Evolutionary conservation across 2,113 vertebrate genomes (phyloP).

Genomic region (Pogonocichla stellata): DNA sequence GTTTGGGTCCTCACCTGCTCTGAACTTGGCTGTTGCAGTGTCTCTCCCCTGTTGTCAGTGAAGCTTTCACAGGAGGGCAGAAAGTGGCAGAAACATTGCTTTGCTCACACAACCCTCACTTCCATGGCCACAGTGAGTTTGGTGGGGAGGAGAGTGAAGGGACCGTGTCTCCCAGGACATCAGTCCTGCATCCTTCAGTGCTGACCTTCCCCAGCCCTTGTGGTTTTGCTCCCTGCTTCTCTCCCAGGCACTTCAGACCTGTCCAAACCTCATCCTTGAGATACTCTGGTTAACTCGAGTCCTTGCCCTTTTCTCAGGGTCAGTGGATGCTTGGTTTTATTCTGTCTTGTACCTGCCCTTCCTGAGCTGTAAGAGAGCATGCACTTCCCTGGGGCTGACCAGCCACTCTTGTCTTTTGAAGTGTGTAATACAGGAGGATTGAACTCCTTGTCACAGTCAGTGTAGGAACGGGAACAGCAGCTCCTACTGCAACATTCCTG

Average conservation of each 20-base stretch:
- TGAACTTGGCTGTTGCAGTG: rapidly evolving
- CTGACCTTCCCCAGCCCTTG: not conserved
- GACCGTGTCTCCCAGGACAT: rapidly evolving
- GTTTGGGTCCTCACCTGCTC: not conserved
- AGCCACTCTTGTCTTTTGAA: not conserved
- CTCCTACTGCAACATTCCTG: not conserved
- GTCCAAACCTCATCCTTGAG: rapidly evolving
- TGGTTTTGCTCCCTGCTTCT: not conserved
- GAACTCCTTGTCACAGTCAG: not conserved
- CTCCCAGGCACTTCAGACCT: not conserved
- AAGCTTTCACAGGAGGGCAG: not conserved
- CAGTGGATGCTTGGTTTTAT: not conserved
- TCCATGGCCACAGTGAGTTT: rapidly evolving
- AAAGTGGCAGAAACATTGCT: rapidly evolving
- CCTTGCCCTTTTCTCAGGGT: not conserved
- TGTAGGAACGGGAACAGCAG: not conserved
- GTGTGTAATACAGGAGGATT: rapidly evolving
- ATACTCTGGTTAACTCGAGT: rapidly evolving
- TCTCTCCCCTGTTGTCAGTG: not conserved
- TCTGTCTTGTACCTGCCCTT: not conserved
- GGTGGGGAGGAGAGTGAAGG: not conserved
- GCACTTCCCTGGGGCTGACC: not conserved
- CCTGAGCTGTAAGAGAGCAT: rapidly evolving
- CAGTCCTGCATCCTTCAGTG: not conserved
- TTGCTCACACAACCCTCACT: rapidly evolving